These are phyloP conservation scores for Mus caroli DNA, from an alignment of 2,797 vertebrate genomes.

Conservation along the genomic window DNA sequence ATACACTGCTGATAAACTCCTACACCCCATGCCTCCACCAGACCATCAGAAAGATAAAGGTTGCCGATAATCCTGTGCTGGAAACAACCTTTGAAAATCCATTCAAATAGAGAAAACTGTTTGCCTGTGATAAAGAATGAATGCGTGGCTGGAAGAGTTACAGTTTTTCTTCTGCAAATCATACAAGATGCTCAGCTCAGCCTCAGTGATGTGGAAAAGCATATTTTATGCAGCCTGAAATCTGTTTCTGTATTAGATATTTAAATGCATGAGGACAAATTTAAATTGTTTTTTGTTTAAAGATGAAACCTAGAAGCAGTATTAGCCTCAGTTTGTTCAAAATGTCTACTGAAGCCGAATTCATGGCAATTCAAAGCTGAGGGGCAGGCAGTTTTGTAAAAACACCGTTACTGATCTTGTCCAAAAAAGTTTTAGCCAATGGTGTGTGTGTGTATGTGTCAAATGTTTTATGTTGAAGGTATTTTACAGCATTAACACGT, in stretches of 20 bases:
- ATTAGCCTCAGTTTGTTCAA: conserved; percentile 80
- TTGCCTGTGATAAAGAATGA: conserved; percentile 76
- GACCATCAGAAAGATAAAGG: conserved; percentile 42
- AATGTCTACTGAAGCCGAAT: conserved; percentile 75
- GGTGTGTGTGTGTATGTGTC: conserved; percentile 87
- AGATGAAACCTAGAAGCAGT: conserved; percentile 69
- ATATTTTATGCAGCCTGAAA: conserved; percentile 77
- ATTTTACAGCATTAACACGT: conserved; percentile 83
- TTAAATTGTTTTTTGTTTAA: conserved; percentile 80
- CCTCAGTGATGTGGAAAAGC: conserved; percentile 67
- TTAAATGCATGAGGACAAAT: conserved; percentile 83
- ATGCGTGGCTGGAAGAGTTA: conserved; percentile 79
- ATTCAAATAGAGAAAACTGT: conserved; percentile 73
- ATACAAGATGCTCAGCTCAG: conserved; percentile 69
- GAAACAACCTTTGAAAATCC: conserved; percentile 58
- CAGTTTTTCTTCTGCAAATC: conserved; percentile 72
- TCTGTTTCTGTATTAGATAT: conserved; percentile 83
- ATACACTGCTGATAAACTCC: conserved; percentile 4
- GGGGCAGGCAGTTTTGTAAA: conserved; percentile 84
- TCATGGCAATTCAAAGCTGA: conserved; percentile 79
- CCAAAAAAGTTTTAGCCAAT: conserved; percentile 89
- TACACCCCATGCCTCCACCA: conserved; percentile 66
- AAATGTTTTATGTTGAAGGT: conserved; percentile 76
- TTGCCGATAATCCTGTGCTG: conserved; percentile 34
- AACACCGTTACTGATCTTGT: conserved; percentile 84